These are phyloP conservation scores for Zaprionus lachaisei DNA, from an alignment of 1,140 invertebrate genomes.

Conservation along the genomic window DNA sequence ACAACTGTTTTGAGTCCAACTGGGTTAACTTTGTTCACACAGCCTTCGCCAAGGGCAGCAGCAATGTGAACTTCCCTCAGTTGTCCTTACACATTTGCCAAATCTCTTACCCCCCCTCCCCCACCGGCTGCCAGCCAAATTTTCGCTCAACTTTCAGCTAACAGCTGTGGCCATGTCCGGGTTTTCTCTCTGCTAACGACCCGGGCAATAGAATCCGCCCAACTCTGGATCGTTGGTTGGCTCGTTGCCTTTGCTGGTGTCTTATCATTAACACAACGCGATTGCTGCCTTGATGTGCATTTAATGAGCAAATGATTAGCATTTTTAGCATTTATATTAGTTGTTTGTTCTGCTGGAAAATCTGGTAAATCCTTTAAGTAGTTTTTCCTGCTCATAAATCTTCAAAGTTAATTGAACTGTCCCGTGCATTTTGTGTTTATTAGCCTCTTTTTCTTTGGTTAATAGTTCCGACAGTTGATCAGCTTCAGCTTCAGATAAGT, in stretches of 20 bases:
- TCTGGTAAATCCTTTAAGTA: conserved; percentile 36
- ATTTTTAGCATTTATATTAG: conserved; percentile 54
- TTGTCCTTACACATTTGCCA: conserved; percentile 44
- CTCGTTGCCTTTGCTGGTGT: conserved; percentile 44
- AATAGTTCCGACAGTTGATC: conserved; percentile 20
- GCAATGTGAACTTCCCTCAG: conserved; percentile 55
- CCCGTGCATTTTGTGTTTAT: conserved; percentile 38
- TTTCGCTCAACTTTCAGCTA: conserved; percentile 60
- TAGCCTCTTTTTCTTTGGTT: conserved; percentile 14
- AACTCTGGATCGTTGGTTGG: not conserved
- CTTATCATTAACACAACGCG: conserved; percentile 66
- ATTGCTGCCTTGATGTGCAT: conserved; percentile 64
- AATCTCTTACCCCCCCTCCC: not conserved
- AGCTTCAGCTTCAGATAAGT: conserved; percentile 51
- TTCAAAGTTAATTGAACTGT: conserved; percentile 55
- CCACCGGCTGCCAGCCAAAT: conserved; percentile 48
- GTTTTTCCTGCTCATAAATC: conserved; percentile 24
- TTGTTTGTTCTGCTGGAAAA: conserved; percentile 8
- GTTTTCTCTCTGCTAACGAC: conserved; percentile 22
- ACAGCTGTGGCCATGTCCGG: conserved; percentile 61
- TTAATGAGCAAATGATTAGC: conserved; percentile 82
- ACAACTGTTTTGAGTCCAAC: not conserved
- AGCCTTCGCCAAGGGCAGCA: conserved; percentile 20
- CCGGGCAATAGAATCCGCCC: conserved; percentile 8
- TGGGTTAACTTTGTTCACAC: not conserved